Base-by-base conservation (phyloP, 2,797 vertebrate genomes). In the Astyanax mexicanus region DNA sequence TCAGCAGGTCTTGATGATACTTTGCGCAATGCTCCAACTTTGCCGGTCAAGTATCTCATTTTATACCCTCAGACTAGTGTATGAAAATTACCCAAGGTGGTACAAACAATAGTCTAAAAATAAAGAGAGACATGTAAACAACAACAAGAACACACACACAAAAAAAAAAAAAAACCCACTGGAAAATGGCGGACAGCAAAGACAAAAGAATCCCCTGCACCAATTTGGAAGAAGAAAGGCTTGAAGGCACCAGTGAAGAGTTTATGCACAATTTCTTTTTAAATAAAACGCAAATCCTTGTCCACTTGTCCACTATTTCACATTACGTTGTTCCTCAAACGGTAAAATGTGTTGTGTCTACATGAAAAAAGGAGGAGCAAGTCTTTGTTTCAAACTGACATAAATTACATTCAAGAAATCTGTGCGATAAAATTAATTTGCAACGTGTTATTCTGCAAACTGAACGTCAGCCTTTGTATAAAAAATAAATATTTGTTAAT, bases 171-270 rank as follows among this genome's bases (percentile, higher is more conserved):
- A 57, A 70, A 12, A 4, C 2, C 15, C 3, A 15, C 27, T 27
- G 42, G 47, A 68, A 25, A 64, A 77, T 68, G 57, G 10, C 15
- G 61, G 10, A 37, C 23, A 17, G 3, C n/a, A 65, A 11, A 72
- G 13, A 74, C 61, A 25, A n/a, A 74, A 51, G 27, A 52, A 52
- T 55, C 65, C 77, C 27, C 21, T 67, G 17, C 44, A 72, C 80
- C 58, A 73, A 42, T 65, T 71, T 76, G 76, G 70, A 83, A 72
- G 78, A 77, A 72, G 73, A 79, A 72, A 75, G 58, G 73, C 44
- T 79, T 69, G 70, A 84, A 84, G 83, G 83, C 83, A 84, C 83
- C 81, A 82, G 81, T 84, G 79, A 83, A 74, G 58, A 47, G 52
- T 74, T 79, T 77, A 67, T 37, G 62, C 51, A 77, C 76, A 57